Evolutionary conservation across 2,797 vertebrate genomes (phyloP).

Genomic region (Alfaro cultratus): DNA sequence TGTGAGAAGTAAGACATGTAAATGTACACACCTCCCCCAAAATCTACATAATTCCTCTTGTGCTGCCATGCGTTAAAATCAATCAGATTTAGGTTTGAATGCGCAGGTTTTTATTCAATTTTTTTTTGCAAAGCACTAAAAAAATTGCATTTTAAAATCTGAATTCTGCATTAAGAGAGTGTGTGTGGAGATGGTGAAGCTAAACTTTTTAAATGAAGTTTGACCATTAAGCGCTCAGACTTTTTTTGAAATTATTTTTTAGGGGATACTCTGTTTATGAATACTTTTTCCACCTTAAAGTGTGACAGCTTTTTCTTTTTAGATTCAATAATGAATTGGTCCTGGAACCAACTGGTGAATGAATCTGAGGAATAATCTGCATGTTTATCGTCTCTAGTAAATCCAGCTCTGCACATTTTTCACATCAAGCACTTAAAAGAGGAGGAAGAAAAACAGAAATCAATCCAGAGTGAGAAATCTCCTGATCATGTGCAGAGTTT

Average conservation of each 20-base stretch:
- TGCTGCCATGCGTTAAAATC: background rate
- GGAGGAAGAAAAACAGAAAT: background rate
- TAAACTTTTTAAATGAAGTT: constrained; percentile 1
- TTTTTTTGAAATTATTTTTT: background rate
- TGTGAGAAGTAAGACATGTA: background rate
- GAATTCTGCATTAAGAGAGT: background rate
- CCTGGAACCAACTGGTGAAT: constrained; percentile 1
- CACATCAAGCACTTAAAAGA: background rate
- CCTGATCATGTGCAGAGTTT: background rate
- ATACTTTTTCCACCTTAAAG: background rate
- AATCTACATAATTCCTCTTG: background rate
- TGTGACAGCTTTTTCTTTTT: background rate
- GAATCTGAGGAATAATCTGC: constrained; percentile 6
- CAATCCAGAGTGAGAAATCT: constrained; percentile 3
- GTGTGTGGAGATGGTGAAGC: background rate
- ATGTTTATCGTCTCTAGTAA: constrained; percentile 7
- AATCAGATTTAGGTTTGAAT: constrained; percentile 1
- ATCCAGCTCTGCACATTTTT: background rate
- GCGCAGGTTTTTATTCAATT: background rate
- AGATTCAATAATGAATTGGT: constrained; percentile 14
- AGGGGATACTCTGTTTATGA: background rate
- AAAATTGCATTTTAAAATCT: background rate
- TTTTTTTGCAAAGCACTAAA: background rate
- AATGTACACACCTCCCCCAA: background rate
- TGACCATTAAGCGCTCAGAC: background rate